These are phyloP conservation scores for Hoplostethus atlanticus DNA, from an alignment of 2,797 vertebrate genomes.

Conservation along the genomic window DNA sequence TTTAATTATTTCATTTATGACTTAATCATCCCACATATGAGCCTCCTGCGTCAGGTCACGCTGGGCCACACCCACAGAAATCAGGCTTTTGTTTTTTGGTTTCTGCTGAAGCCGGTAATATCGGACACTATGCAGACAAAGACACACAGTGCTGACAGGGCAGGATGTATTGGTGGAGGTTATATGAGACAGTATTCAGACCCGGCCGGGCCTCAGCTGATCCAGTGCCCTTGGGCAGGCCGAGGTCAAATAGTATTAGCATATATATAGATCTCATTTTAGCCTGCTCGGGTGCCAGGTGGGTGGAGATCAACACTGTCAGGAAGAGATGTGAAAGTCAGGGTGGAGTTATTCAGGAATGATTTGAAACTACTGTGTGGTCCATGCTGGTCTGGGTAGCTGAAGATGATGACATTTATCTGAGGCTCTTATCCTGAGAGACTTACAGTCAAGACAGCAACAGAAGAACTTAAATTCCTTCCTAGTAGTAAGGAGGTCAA, in stretches of 20 bases:
- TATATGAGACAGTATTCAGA: slow-evolving; percentile 36
- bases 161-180: slow-evolving; percentile 44
- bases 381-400: too few species aligned
- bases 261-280: background rate
- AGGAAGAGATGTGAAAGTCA: background rate
- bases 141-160: slow-evolving; percentile 64
- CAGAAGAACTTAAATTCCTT: too few species aligned
- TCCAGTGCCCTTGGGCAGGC: slow-evolving; percentile 48
- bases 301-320: too few species aligned
- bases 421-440: too few species aligned
- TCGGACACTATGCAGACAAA: slow-evolving; percentile 21
- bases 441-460: too few species aligned
- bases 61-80: slow-evolving; percentile 9
- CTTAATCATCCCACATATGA: too few species aligned
- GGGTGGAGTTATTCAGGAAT: too few species aligned
- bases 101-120: slow-evolving; percentile 46
- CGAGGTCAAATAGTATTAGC: slow-evolving; percentile 37
- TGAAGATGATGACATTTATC: too few species aligned
- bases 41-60: slow-evolving; percentile 1
- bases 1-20: too few species aligned
- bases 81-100: slow-evolving; percentile 40
- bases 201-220: slow-evolving; percentile 47
- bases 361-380: too few species aligned
- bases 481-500: too few species aligned
- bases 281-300: too few species aligned